Evolutionary conservation across 1,140 invertebrate species (phyloP).

Genomic region (Papilio xuthus): DNA sequence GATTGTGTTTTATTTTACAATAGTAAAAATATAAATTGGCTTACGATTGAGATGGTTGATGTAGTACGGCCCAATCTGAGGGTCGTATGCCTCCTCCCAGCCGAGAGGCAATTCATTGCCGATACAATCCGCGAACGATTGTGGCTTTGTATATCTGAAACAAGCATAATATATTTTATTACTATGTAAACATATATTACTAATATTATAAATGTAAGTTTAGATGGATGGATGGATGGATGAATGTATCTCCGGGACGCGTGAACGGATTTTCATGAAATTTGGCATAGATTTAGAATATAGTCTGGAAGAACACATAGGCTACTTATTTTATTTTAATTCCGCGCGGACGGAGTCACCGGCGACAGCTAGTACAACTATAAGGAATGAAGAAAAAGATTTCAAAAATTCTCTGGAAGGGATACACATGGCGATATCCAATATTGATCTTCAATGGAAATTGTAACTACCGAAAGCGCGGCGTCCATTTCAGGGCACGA

Average conservation of each 20-base stretch:
- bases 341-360: too few relatives aligned
- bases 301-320: too few relatives aligned
- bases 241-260: too few relatives aligned
- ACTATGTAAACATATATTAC: too few relatives aligned
- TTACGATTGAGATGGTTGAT: slow-evolving; percentile 98
- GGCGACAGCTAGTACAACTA: too few relatives aligned
- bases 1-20: not conserved
- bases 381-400: too few relatives aligned
- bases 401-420: too few relatives aligned
- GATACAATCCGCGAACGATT: slow-evolving; percentile 98
- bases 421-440: not conserved
- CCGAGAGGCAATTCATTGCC: slow-evolving; percentile 97
- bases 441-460: slow-evolving; percentile 65
- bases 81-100: slow-evolving; percentile 97
- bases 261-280: too few relatives aligned
- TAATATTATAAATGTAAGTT: too few relatives aligned
- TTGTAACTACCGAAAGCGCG: slow-evolving; percentile 73
- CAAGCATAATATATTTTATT: slow-evolving; percentile 32
- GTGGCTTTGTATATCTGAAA: slow-evolving; percentile 97
- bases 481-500: slow-evolving; percentile 71
- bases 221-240: too few relatives aligned
- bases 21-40: slow-evolving; percentile 70
- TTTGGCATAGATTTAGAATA: too few relatives aligned
- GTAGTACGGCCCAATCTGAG: slow-evolving; percentile 96
- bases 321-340: too few relatives aligned